phyloP scores from a whole-genome alignment of 1,140 invertebrate genomes.

The Lasaia peninsularis region DNA sequence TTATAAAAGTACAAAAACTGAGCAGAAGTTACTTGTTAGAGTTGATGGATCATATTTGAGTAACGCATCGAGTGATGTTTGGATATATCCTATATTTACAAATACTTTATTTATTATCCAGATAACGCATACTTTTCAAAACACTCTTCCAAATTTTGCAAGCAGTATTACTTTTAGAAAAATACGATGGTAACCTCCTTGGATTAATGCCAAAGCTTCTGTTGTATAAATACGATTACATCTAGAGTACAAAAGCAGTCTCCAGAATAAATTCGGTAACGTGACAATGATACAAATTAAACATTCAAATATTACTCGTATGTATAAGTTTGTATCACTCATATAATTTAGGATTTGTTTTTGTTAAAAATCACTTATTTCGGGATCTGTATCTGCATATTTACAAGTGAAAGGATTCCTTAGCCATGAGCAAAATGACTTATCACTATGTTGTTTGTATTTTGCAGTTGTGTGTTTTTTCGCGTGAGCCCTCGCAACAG shows the following conservation, averaged over 20 bases:
- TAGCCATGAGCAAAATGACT: conserved; percentile 81
- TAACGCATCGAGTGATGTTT: neutral
- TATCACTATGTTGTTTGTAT: conserved; percentile 78
- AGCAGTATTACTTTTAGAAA: conserved; percentile 66
- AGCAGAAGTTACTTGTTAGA: conserved; percentile 39
- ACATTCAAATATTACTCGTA: conserved; percentile 38
- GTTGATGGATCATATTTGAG: neutral
- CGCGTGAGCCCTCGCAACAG: conserved; percentile 79
- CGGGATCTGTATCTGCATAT: conserved; percentile 82
- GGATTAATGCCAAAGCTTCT: conserved; percentile 66
- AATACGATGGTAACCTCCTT: conserved; percentile 69
- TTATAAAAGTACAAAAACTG: conserved; percentile 73
- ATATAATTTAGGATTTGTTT: conserved; percentile 26
- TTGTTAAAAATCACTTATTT: conserved; percentile 80
- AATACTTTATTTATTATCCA: conserved; percentile 18
- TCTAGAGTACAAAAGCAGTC: conserved; percentile 76
- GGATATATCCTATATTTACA: conserved; percentile 14
- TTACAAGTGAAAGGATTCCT: conserved; percentile 84
- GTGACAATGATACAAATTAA: conserved; percentile 69
- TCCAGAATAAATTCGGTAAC: conserved; percentile 76
- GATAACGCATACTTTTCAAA: conserved; percentile 24
- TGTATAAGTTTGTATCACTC: conserved; percentile 31
- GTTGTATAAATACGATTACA: conserved; percentile 66
- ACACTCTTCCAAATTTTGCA: conserved; percentile 22
- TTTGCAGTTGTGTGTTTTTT: conserved; percentile 73